Base-by-base conservation (phyloP, 1,140 invertebrate species). In the Heliconius hewitsoni region DNA sequence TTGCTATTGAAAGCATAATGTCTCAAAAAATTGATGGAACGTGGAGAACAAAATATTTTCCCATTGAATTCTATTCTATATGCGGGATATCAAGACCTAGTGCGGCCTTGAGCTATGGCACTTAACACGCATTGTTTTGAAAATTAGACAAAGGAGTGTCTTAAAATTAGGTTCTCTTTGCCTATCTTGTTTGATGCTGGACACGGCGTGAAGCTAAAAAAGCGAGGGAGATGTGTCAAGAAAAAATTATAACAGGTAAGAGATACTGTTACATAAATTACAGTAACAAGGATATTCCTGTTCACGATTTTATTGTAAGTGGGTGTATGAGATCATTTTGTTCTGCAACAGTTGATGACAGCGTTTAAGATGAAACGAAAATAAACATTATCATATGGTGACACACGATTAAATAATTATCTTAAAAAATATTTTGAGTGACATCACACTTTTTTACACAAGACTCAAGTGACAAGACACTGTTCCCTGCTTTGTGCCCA, bases 261-360 rank as follows among this genome's bases (percentile, higher is more conserved):
- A 27, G 60, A 66, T 66, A 66, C 27, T 16, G 60, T 30, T 66
- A 30, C 60, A 30, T 13, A 66, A 66, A 66, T 66, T 66, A 66
- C 9, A 66, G 13, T 66, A 66, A 66, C 23, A 30, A 66, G 23
- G 60, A 66, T 66, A 66, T 13, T 66, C 60, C 60, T 66, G 60
- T 66, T 66, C 60, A 27, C 60, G 13, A 13, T 30, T 66, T 30
- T 66, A 66, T 66, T 66, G 60, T 66, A 66, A 30, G 60, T 66
- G 60, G 60, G 60, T 16, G 60, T 66, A 66, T 66, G 60, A 30
- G 60, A 30, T 66, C 60, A 66, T 30, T 13, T 66, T 6, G 27
- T 66, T 13, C 60, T 66, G 27, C 9, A 30, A 30, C 27, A 66
- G 23, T 30, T 66, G 60, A 30, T 66, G 27, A 66, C 60, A 66